Evolutionary conservation across 2,113 vertebrate genomes (phyloP).

Genomic region (Setophaga kirtlandii): DNA sequence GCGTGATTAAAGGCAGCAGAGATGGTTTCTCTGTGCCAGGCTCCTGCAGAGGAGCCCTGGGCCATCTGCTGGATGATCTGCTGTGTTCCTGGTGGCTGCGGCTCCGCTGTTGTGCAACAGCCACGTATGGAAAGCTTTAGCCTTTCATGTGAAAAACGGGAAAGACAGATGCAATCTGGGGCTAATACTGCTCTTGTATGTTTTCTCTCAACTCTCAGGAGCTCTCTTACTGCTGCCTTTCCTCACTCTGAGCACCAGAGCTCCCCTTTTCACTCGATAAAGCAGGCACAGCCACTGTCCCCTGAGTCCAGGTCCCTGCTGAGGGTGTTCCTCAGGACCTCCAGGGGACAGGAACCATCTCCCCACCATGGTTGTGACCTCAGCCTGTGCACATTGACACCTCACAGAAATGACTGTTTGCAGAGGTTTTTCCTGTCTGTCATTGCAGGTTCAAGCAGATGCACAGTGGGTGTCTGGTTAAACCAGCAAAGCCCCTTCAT

Average conservation of each 20-base stretch:
- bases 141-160: slow-evolving; percentile 21
- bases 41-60: neutral
- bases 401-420: neutral
- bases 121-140: slow-evolving; percentile 31
- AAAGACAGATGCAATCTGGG: slow-evolving; percentile 37
- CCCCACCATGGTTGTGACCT: fast-evolving
- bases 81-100: neutral
- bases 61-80: slow-evolving; percentile 6
- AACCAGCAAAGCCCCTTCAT: neutral
- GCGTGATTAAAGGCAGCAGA: neutral
- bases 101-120: neutral
- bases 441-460: neutral
- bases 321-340: neutral
- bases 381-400: fast-evolving
- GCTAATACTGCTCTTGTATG: neutral
- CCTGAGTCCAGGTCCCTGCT: neutral
- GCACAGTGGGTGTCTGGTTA: neutral
- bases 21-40: neutral
- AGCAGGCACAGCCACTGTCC: neutral
- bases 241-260: neutral
- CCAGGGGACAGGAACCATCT: neutral
- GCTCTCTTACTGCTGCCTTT: neutral
- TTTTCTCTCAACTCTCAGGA: neutral
- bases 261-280: neutral
- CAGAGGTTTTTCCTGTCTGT: neutral